Conservation (phyloP, 2,888 invertebrate genomes). For the Fragum sueziense region DNA sequence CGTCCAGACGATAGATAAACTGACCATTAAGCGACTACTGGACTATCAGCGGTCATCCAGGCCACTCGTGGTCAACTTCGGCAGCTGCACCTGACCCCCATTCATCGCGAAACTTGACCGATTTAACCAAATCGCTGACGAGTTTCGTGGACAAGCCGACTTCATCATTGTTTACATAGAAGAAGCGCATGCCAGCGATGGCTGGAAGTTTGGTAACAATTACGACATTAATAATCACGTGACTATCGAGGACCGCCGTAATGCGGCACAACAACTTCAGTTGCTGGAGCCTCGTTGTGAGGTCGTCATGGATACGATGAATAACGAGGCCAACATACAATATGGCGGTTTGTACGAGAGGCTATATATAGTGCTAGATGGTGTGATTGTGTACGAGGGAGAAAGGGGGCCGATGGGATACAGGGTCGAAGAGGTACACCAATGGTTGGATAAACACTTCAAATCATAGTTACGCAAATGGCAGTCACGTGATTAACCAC, state of each 20-base stretch:
- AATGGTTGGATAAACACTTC: constrained; percentile 65
- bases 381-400: constrained; percentile 69
- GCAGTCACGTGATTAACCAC: too few relatives aligned
- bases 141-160: constrained; percentile 69
- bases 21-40: constrained; percentile 41
- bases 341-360: constrained; percentile 75
- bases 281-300: constrained; percentile 57
- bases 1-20: constrained; percentile 45
- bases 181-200: constrained; percentile 77
- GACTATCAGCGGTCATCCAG: constrained; percentile 63
- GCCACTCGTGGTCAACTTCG: constrained; percentile 77
- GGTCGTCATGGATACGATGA: constrained; percentile 72
- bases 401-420: constrained; percentile 71
- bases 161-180: constrained; percentile 77
- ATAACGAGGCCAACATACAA: constrained; percentile 63
- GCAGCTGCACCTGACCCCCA: constrained; percentile 78
- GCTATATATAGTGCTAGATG: constrained; percentile 71
- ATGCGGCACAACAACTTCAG: constrained; percentile 65
- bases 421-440: constrained; percentile 65
- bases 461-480: constrained; percentile 9
- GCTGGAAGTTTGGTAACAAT: constrained; percentile 74
- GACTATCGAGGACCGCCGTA: constrained; percentile 63
- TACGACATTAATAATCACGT: constrained; percentile 65
- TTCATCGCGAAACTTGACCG: constrained; percentile 72
- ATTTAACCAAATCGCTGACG: constrained; percentile 67